These are phyloP conservation scores for Kryphioiulus occultus DNA, from an alignment of 2,888 invertebrate species.

Conservation along the genomic window DNA sequence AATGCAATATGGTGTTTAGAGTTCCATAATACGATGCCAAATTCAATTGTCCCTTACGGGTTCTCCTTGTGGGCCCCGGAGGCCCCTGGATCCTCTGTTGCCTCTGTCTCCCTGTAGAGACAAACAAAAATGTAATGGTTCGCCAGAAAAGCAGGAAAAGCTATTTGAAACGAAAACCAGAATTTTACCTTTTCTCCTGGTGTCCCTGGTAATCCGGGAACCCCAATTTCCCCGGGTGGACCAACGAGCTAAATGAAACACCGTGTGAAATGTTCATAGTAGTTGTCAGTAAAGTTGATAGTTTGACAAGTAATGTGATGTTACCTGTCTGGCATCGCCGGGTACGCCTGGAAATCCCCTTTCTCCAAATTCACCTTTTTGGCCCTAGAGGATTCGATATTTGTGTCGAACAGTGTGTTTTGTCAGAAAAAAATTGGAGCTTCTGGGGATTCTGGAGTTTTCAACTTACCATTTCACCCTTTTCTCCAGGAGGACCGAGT, in stretches of 20 bases:
- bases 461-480: conserved; percentile 45
- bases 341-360: conserved; percentile 56
- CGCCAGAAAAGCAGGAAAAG: background rate
- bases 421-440: too few relatives aligned
- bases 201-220: conserved; percentile 61
- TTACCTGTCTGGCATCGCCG: conserved; percentile 54
- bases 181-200: conserved; percentile 49
- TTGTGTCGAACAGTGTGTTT: too few relatives aligned
- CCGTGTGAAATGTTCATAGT: background rate
- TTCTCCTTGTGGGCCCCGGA: conserved; percentile 50
- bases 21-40: too few relatives aligned
- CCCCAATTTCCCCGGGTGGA: conserved; percentile 59
- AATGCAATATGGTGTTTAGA: too few relatives aligned
- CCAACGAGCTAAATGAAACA: conserved; percentile 59
- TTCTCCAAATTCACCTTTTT: conserved; percentile 55
- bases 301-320: background rate
- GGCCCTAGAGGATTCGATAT: conserved; percentile 49
- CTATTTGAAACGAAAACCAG: background rate
- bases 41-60: conserved; percentile 48
- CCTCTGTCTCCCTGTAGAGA: conserved; percentile 51
- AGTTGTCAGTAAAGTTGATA: background rate
- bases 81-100: conserved; percentile 48
- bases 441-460: too few relatives aligned
- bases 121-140: background rate
- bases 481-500: conserved; percentile 51